Percentiles rank a stretch among this genome's conserved stretches.
phyloP scores from a whole-genome alignment of 2,113 vertebrate genomes.

The rat (Rattus norvegicus) region GRCr8 NC_086019.1:179939001-179939500 shows the following conservation, averaged over 20 bases:
- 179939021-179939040: too few relatives aligned
- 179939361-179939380: constrained; percentile 68
- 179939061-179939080: background rate
- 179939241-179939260: constrained; percentile 47
- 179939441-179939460: background rate
- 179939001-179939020: background rate
- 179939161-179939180: background rate
- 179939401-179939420: constrained; percentile 47
- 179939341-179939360: constrained; percentile 44
- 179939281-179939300: constrained; percentile 45
- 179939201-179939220: background rate
- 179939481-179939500: background rate
- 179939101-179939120: background rate
- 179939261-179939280: background rate
- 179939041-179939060: background rate
- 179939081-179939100: rapidly evolving
- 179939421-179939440: constrained; percentile 4
- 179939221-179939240: background rate
- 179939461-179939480: background rate
- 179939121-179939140: background rate
- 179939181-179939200: background rate
- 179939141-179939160: background rate
- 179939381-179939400: constrained; percentile 68
- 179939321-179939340: constrained; percentile 70
- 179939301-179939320: constrained; percentile 59